These are phyloP conservation scores for Amphibalanus amphitrite DNA, from an alignment of 1,140 invertebrate genomes.

Conservation along the genomic window DNA sequence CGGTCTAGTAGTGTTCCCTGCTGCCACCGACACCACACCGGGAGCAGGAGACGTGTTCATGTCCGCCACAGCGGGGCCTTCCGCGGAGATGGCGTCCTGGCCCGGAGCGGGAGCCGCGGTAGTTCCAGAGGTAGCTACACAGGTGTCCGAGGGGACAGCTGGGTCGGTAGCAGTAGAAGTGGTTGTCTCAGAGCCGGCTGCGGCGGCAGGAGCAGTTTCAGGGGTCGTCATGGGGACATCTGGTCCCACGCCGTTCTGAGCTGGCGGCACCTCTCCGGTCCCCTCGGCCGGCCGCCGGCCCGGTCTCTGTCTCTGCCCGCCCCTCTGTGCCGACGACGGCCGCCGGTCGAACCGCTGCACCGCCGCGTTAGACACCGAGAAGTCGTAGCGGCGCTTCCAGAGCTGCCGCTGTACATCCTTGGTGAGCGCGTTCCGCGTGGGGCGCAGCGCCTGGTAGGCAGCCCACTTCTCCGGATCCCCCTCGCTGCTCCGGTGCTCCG, in stretches of 20 bases:
- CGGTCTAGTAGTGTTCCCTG: slow-evolving; percentile 14
- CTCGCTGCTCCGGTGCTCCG: neutral
- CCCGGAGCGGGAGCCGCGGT: slow-evolving; percentile 16
- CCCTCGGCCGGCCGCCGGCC: too few species aligned
- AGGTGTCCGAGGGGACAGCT: slow-evolving; percentile 13
- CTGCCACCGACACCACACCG: slow-evolving; percentile 2
- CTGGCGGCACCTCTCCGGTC: too few species aligned
- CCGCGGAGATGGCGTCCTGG: neutral
- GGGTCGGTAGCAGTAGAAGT: slow-evolving; percentile 6
- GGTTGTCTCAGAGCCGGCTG: slow-evolving; percentile 5
- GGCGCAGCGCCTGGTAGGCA: neutral
- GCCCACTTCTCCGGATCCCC: neutral
- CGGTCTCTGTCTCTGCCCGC: slow-evolving; percentile 22
- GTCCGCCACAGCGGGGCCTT: slow-evolving; percentile 4
- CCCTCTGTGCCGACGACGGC: slow-evolving; percentile 20
- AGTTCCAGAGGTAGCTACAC: too few species aligned
- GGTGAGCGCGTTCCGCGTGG: neutral
- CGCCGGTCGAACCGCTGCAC: slow-evolving; percentile 17
- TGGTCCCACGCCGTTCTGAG: too few species aligned
- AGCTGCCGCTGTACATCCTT: slow-evolving; percentile 45
- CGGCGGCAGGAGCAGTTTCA: neutral
- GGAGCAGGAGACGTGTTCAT: neutral
- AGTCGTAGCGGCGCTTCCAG: slow-evolving; percentile 71
- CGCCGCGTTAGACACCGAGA: slow-evolving; percentile 34
- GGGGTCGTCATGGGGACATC: neutral